A percentile compares a stretch with the other conserved stretches of the same genome.
Conservation (phyloP, 2,797 vertebrate genomes). For the Platyrinchus mystaceus region DNA sequence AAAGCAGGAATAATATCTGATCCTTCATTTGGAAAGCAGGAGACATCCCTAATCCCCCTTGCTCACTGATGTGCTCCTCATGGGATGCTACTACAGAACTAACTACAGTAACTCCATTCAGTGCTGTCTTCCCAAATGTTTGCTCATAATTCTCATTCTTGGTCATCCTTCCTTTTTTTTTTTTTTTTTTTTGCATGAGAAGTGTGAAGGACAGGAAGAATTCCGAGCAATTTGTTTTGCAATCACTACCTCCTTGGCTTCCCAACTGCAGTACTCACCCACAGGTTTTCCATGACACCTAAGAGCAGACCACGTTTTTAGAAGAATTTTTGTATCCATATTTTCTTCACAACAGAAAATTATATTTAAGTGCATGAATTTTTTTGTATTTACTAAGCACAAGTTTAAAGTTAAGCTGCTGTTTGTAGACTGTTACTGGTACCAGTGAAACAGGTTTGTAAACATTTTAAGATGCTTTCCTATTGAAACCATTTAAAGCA, state of each 20-base stretch:
- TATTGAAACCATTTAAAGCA: background rate
- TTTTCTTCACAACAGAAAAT: background rate
- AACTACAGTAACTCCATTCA: background rate
- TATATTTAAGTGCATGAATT: rapidly evolving
- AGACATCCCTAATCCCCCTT: background rate
- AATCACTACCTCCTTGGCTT: background rate
- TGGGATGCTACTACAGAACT: background rate
- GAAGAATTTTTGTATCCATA: rapidly evolving
- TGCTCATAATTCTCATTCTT: background rate
- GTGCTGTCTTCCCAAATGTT: background rate
- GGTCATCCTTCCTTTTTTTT: background rate
- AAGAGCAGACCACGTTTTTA: background rate
- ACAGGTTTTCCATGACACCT: background rate
- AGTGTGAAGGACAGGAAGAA: background rate
- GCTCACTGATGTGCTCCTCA: background rate
- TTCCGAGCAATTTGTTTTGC: background rate
- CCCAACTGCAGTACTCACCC: background rate
- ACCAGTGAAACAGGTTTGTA: constrained; percentile 8
- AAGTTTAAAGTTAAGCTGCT: background rate
- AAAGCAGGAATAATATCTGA: background rate
- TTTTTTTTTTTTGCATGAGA: background rate
- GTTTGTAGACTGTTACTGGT: background rate
- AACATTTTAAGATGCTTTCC: background rate
- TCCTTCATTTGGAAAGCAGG: background rate
- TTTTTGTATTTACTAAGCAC: background rate